Evolutionary conservation across 2,797 vertebrate genomes (phyloP), one percentile per base, ranked within the genome.

Genomic region (Etheostoma perlongum): DNA sequence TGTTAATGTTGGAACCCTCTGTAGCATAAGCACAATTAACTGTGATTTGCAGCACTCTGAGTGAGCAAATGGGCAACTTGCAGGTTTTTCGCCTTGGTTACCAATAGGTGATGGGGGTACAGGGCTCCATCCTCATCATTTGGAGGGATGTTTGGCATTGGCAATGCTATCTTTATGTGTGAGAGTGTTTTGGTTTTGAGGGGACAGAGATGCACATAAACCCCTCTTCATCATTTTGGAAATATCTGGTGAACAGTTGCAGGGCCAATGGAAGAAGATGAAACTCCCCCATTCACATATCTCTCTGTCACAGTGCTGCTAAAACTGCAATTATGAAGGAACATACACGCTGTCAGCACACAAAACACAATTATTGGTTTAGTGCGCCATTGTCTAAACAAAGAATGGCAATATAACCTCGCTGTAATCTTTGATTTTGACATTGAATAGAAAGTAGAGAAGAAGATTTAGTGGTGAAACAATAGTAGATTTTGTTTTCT

Each of bases 371-470:
- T 88, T 90, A 85, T 88, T 90, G 93, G 89, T 94, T 94, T 92
- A 92, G 82, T 61, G 62, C 19, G 1, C 73, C 72, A 92, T 95
- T 94, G 92, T 94, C 82, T 89, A 53, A 78, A 74, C 79, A 89
- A 90, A 85, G 83, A 80, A 93, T 84, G 58, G 85, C 85, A 92
- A 89, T 84, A 92, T 94, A 89, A 92, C 90, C 90, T 92, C 62
- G 85, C 64, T 15, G 25, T 94, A 95, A 94, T 95, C 94, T 94
- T 93, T 85, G 90, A 94, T 94, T 94, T 90, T 92, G 88, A 93
- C 88, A 89, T 72, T 78, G 90, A 91, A 91, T 88, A 72, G 87
- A 86, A 78, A 84, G 86, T 66, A 72, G 76, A 91, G 86, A 85
- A 84, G 89, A 85, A 86, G 93, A 90, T 91, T 94, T 91, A 79